phyloP scores from a whole-genome alignment of 2,797 vertebrate species.

The Chlorospingus semifuscus region DNA sequence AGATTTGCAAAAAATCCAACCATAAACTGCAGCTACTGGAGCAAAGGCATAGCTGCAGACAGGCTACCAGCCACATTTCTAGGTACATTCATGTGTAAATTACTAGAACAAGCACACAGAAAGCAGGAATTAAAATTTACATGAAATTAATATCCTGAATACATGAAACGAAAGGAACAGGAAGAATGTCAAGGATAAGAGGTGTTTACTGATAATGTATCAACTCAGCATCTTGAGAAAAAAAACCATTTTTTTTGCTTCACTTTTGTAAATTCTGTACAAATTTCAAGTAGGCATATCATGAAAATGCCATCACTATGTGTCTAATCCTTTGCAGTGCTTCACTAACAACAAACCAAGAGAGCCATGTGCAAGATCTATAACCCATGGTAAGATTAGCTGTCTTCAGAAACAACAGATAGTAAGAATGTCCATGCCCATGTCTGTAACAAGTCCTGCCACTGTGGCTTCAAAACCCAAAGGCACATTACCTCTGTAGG shows the following conservation, averaged over 20 bases:
- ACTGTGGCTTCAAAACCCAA: not conserved
- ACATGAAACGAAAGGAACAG: not conserved
- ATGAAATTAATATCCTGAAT: not conserved
- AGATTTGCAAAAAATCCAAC: not conserved
- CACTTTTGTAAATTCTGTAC: not conserved
- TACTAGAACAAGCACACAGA: not conserved
- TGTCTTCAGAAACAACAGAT: not conserved
- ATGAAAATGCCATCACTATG: not conserved
- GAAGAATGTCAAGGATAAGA: not conserved
- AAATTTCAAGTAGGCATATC: not conserved
- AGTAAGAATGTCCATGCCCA: not conserved
- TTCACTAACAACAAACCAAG: not conserved
- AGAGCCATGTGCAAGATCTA: not conserved
- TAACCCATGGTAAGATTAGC: not conserved
- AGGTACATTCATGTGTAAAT: not conserved
- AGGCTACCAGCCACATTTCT: not conserved
- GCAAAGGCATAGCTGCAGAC: not conserved
- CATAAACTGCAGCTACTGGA: not conserved
- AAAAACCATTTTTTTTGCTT: not conserved
- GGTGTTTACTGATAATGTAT: not conserved
- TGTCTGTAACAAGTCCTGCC: not conserved
- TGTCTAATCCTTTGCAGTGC: not conserved
- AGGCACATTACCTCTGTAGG: not conserved
- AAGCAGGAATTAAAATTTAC: not conserved
- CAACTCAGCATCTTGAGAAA: not conserved